Base-by-base conservation (phyloP, 2,888 invertebrate species). In the Lasioglossum calceatum region DNA sequence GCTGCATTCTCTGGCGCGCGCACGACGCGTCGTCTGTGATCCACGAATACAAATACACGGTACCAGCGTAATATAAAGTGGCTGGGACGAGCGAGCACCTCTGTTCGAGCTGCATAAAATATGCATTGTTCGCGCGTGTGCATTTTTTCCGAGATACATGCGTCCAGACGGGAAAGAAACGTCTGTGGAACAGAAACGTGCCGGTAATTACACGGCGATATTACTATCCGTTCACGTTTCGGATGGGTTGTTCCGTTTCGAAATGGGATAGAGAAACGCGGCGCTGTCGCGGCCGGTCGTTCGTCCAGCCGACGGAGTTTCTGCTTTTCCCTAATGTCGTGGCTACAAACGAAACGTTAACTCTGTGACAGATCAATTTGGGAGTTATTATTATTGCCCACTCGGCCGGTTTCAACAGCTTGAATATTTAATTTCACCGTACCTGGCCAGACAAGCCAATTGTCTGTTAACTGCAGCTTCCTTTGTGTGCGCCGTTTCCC, bases 161-260 rank as follows among this genome's bases (percentile, higher is more conserved):
- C 19, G 70, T 70, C 19, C 70, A 8, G 39, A 70, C 70, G n/a
- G 39, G 36, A 39, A 12, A 42, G 36, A 42, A n/a, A 70, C 36
- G 70, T 19, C 70, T n/a, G 70, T 10, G 19, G 8, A 32, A 42
- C 19, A 36, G 67, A 61, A 36, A 70, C 70, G 85, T 79, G 74
- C 44, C 77, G 67, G 87, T 84, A 89, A 88, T 88, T 88, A 87
- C 85, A 73, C 74, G 70, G 73, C 73, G 77, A 54, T 79, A 42
- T 79, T 50, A 36, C 42, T 36, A 50, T 44, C 19, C 71, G 72
- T 75, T 58, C 44, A 76, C 72, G 42, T 64, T 86, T 88, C 76
- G 79, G 77, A 82, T 72, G 27, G 50, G 81, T 64, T 10, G 73
- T 36, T 54, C 39, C 36, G 54, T 47, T 61, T 27, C 67, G 27